Conservation (phyloP, 2,797 vertebrate genomes). For the Cryptoprocta ferox region DNA sequence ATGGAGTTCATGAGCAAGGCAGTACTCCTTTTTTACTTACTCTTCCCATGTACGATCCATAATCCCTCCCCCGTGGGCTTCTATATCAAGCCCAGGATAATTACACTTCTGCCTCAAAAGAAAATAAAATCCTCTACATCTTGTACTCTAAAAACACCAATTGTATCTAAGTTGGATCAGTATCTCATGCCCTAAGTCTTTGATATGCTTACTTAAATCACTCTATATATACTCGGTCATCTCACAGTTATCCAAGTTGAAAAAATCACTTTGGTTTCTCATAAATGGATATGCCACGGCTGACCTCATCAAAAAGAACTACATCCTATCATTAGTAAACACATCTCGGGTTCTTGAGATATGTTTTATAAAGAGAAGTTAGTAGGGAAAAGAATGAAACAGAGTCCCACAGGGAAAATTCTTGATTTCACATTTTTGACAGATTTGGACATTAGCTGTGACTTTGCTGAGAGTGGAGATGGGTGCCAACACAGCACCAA, state of each 20-base stretch:
- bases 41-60: background rate
- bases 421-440: constrained; percentile 48
- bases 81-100: background rate
- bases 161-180: constrained; percentile 17
- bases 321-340: background rate
- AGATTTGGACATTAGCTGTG: constrained; percentile 53
- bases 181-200: background rate
- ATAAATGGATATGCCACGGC: constrained; percentile 45
- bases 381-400: constrained; percentile 30
- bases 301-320: constrained; percentile 39
- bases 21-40: background rate
- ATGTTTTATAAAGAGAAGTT: constrained; percentile 47
- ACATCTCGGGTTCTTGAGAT: constrained; percentile 18
- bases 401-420: background rate
- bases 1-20: constrained; percentile 53
- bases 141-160: background rate
- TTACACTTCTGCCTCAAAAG: constrained; percentile 31
- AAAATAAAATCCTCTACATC: constrained; percentile 12
- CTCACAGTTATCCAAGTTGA: background rate
- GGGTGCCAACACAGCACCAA: background rate
- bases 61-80: background rate
- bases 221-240: constrained; percentile 25
- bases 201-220: constrained; percentile 51
- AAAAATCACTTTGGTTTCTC: constrained; percentile 72
- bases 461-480: constrained; percentile 32